Evolutionary conservation across 2,113 vertebrate genomes (phyloP), one percentile per base, ranked within the genome.

Genomic region (Aleadryas rufinucha): DNA sequence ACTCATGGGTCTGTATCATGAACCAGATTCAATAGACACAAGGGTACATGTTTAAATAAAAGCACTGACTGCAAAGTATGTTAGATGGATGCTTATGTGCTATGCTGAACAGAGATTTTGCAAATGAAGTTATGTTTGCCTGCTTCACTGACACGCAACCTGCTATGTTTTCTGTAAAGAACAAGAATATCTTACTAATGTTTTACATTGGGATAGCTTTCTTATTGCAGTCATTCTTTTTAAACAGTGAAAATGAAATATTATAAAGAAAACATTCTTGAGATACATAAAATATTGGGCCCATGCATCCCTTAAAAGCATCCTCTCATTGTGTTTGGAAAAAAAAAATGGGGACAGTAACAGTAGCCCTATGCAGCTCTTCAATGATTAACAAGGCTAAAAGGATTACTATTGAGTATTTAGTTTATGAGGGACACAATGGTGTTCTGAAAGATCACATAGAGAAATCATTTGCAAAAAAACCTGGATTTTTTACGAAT

Each of bases 361-460:
- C 10, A 77, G 37, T 60, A 87, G 28, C 26, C 37, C 30, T 61
- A 21, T 16, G 53, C 24, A 80, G 47, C 37, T 88, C 37, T 88
- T 68, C 66, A 84, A 27, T 1, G 13, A 83, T 81, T 96, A 93
- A 91, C 17, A 91, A 76, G 39, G 16, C 57, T 97, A 95, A 94
- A 95, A 87, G 75, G 92, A 95, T 96, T 96, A 93, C 68, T 8
- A n/a, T 3, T 44, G 44, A 72, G 8, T 61, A 66, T 85, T 94
- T 91, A 53, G 84, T 95, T 94, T 79, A 70, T 47, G 61, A 81
- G 16, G 28, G n/a, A 75, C 33, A 88, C 68, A 90, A 61, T 88
- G 17, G 50, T 60, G 70, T 87, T 96, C 79, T 95, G 64, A 30
- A 90, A 94, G 49, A 87, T 71, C 81, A 72, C 53, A 59, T 0